Conservation (phyloP, 2,888 invertebrate genomes). For the Dolomedes plantarius region DNA sequence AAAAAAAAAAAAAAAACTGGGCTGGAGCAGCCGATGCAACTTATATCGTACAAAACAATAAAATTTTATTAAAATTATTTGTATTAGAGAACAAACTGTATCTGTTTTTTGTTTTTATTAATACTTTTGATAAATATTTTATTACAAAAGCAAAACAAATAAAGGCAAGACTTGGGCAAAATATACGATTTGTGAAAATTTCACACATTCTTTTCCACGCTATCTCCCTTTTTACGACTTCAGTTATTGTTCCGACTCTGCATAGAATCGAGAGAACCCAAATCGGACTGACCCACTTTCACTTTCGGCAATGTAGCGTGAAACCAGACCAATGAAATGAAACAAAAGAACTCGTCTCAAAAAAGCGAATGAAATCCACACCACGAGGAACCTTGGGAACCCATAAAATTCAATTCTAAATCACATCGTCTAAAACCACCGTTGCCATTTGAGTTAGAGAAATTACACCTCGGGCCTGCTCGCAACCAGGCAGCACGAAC, state of each 20-base stretch:
- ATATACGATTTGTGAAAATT: too few species aligned
- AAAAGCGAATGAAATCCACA: not conserved
- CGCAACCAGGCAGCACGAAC: constrained; percentile 38
- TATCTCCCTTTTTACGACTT: not conserved
- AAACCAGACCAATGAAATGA: not conserved
- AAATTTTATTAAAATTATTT: too few species aligned
- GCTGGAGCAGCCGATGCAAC: too few species aligned
- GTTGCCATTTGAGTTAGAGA: not conserved
- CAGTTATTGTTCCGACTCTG: not conserved
- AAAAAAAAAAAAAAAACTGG: too few species aligned
- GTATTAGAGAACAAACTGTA: too few species aligned
- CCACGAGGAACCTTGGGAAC: not conserved
- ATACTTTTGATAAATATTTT: too few species aligned
- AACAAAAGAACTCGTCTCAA: too few species aligned
- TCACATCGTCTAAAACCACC: not conserved
- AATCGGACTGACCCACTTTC: not conserved
- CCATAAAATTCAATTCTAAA: too few species aligned
- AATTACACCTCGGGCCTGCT: not conserved
- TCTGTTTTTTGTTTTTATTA: too few species aligned
- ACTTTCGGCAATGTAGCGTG: not conserved
- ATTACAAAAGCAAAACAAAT: too few species aligned
- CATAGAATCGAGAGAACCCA: not conserved
- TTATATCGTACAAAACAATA: too few species aligned
- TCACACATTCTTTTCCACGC: not conserved
- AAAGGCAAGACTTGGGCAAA: too few species aligned